phyloP scores from a whole-genome alignment of 2,113 vertebrate species.

The Hyaena hyaena region DNA sequence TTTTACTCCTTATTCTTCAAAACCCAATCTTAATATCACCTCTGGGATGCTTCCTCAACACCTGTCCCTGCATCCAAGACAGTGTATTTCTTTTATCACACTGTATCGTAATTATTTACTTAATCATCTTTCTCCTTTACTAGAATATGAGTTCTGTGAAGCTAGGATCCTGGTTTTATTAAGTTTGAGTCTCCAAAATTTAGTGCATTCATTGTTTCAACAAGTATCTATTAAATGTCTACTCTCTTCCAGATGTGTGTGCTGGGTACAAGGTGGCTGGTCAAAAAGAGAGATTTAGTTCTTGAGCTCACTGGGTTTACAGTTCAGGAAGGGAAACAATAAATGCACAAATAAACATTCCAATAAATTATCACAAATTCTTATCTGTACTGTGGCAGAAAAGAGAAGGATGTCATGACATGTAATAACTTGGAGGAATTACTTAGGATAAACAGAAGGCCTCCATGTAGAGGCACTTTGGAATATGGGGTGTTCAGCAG shows the following conservation, averaged over 20 bases:
- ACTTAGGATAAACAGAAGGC: neutral
- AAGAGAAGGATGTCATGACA: neutral
- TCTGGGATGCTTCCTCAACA: neutral
- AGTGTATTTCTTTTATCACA: neutral
- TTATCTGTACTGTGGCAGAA: neutral
- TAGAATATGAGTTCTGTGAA: constrained; percentile 25
- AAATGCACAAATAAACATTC: neutral
- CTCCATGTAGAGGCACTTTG: neutral
- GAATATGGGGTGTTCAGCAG: neutral
- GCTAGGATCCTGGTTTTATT: neutral
- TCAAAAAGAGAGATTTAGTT: neutral
- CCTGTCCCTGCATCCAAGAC: too few species aligned
- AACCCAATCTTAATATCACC: neutral
- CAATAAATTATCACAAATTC: neutral
- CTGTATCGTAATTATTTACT: neutral
- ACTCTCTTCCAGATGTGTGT: neutral
- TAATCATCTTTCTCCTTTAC: neutral
- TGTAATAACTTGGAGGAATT: neutral
- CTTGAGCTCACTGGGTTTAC: neutral
- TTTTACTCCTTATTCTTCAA: neutral
- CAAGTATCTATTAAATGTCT: neutral
- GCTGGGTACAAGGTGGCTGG: neutral
- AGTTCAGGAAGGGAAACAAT: neutral
- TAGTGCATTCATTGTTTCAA: neutral
- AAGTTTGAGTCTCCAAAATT: constrained; percentile 5